A percentile compares a stretch with the other conserved stretches of the same genome.
Evolutionary conservation across 2,888 invertebrate genomes (phyloP).

Genomic region (Aethes cnicana): DNA sequence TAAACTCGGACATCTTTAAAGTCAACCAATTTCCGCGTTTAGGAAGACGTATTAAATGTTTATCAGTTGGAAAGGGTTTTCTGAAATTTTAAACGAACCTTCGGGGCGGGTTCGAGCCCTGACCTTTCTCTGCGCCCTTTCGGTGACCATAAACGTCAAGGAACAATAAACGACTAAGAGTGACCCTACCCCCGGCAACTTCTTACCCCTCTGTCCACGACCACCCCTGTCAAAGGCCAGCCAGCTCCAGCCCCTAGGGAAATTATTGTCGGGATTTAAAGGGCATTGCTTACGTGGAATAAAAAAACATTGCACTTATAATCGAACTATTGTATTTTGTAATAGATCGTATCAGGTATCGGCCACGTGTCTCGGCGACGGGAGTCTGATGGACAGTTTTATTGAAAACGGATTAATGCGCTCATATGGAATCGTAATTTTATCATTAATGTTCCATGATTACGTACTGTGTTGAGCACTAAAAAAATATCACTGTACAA

Average conservation of each 20-base stretch:
- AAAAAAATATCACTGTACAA: too few species aligned
- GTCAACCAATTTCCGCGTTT: too few species aligned
- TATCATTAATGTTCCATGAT: too few species aligned
- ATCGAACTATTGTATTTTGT: slow-evolving; percentile 59
- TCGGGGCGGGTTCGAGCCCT: slow-evolving; percentile 47
- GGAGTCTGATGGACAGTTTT: slow-evolving; percentile 43
- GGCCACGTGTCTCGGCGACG: slow-evolving; percentile 59
- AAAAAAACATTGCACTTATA: slow-evolving; percentile 73
- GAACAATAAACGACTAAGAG: slow-evolving; percentile 74
- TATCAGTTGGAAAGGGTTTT: slow-evolving; percentile 13
- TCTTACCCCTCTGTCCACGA: slow-evolving; percentile 72
- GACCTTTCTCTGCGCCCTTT: slow-evolving; percentile 73
- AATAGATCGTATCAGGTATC: slow-evolving; percentile 59
- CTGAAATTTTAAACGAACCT: slow-evolving; percentile 44
- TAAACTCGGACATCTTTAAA: too few species aligned
- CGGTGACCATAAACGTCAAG: slow-evolving; percentile 78
- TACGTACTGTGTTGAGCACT: too few species aligned
- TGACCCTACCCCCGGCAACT: slow-evolving; percentile 73
- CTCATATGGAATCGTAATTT: too few species aligned
- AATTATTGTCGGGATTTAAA: slow-evolving; percentile 83
- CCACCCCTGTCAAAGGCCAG: slow-evolving; percentile 78
- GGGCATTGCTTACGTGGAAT: slow-evolving; percentile 77
- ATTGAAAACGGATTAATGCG: slow-evolving; percentile 8
- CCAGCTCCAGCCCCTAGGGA: slow-evolving; percentile 68
- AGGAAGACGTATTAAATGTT: slow-evolving; percentile 15